Evolutionary conservation across 2,888 invertebrate species (phyloP), one percentile per base, ranked within the genome.

Genomic region (Endomychus coccineus): DNA sequence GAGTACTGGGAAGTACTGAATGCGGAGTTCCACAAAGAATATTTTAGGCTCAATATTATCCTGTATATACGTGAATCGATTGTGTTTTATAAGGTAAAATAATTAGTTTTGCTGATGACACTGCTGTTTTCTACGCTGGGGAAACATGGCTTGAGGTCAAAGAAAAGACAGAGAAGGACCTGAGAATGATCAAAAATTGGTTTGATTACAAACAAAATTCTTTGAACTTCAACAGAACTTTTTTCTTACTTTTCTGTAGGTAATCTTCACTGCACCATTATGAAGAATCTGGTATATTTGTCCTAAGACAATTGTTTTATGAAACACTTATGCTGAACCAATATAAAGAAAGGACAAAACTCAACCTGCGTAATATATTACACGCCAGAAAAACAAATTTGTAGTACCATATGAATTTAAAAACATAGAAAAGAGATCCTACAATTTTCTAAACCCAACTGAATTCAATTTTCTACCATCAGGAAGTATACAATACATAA

Each of bases 221-320:
- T 11, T 23, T 23, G 23, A 23, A 23, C 11, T 23, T 23, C 7
- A 23, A 23, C 23, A 23, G 11, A 11, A 23, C 23, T 23, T 3
- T 7, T 7, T 23, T 23, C 23, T 7, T 23, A 11, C 23, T 11
- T 4, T 23, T 23, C 23, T 23, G 10, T 23, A 23, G n/a, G 11
- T 10, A 7, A 10, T 23, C 23, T 7, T n/a, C n/a, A n/a, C n/a
- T n/a, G n/a, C n/a, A n/a, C 4, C 23, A n/a, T 10, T 23, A 4
- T 23, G 7, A 23, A 23, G n/a, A 10, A 23, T 23, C 7, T 7
- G 11, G 23, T 4, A 23, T n/a, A n/a, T n/a, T n/a, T n/a, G n/a
- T n/a, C n/a, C n/a, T n/a, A n/a, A n/a, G n/a, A n/a, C n/a, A n/a
- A n/a, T n/a, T n/a, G n/a, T n/a, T n/a, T n/a, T n/a, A n/a, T n/a